Evolutionary conservation across 2,888 invertebrate genomes (phyloP).

Genomic region (Ctena decussata): DNA sequence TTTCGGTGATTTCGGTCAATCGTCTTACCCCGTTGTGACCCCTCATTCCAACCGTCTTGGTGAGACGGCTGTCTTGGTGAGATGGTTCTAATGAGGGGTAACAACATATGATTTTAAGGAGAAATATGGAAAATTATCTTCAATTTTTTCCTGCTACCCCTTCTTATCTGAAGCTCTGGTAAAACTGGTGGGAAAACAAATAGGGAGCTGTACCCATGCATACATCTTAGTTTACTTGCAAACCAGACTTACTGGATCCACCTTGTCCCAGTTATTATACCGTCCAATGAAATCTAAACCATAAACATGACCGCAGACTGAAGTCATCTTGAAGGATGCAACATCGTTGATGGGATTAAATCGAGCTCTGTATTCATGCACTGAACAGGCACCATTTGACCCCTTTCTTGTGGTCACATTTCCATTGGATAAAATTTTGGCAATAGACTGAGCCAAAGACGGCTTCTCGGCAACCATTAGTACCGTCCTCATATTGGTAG

Average conservation of each 20-base stretch:
- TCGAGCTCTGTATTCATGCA: slow-evolving; percentile 94
- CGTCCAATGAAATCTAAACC: slow-evolving; percentile 95
- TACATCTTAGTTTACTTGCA: too few species aligned
- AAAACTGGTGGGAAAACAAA: too few species aligned
- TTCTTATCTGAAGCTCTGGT: too few species aligned
- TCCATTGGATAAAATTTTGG: slow-evolving; percentile 96
- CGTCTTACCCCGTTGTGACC: too few species aligned
- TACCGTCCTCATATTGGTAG: slow-evolving; percentile 85
- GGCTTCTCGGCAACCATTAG: slow-evolving; percentile 99
- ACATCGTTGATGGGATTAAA: slow-evolving; percentile 83
- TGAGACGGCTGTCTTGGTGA: too few species aligned
- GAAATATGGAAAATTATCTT: too few species aligned
- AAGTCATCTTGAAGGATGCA: slow-evolving; percentile 94
- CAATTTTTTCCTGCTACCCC: too few species aligned
- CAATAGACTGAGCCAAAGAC: slow-evolving; percentile 97
- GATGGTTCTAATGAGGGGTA: too few species aligned
- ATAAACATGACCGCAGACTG: slow-evolving; percentile 99
- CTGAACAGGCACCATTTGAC: slow-evolving; percentile 95
- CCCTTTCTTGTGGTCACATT: slow-evolving; percentile 93
- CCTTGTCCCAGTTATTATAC: slow-evolving; percentile 99
- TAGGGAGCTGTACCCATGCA: too few species aligned
- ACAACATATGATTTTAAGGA: too few species aligned
- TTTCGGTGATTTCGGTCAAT: too few species aligned
- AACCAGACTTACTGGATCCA: slow-evolving; percentile 96
- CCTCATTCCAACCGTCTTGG: too few species aligned